These are phyloP conservation scores for Sceloporus tristichus DNA, from an alignment of 2,113 vertebrate species.

Conservation along the genomic window DNA sequence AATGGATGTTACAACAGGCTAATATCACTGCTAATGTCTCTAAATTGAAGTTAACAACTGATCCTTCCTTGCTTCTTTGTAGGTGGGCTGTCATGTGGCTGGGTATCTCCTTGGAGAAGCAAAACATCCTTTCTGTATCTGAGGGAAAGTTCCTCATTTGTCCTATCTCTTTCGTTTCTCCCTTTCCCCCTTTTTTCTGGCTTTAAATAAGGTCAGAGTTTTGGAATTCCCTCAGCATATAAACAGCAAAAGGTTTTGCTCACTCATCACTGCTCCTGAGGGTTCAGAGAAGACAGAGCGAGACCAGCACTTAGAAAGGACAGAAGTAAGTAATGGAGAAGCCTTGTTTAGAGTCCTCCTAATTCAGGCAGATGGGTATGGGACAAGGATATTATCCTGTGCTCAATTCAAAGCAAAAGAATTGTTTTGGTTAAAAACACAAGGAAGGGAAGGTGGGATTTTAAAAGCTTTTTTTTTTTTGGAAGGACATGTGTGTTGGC, in stretches of 20 bases:
- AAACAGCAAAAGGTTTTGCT: slow-evolving; percentile 6
- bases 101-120: no score
- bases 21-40: not conserved
- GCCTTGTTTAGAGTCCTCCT: not conserved
- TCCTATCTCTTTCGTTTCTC: not conserved
- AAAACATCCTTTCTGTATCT: not conserved
- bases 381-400: no score
- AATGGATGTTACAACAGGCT: not conserved
- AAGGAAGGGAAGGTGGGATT: not conserved
- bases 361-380: not conserved
- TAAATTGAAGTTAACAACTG: not conserved
- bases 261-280: slow-evolving; percentile 1
- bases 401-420: not conserved
- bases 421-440: not conserved
- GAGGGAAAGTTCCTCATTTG: not conserved
- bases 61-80: not conserved
- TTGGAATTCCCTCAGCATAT: slow-evolving; percentile 20
- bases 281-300: not conserved
- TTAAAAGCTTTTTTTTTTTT: not conserved
- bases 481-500: not conserved
- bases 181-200: not conserved
- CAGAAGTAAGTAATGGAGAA: slow-evolving; percentile 12
- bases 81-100: not conserved
- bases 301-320: not conserved
- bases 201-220: slow-evolving; percentile 26